Evolutionary conservation across 1,140 invertebrate species (phyloP).

Genomic region (Scaptomyza graminum): DNA sequence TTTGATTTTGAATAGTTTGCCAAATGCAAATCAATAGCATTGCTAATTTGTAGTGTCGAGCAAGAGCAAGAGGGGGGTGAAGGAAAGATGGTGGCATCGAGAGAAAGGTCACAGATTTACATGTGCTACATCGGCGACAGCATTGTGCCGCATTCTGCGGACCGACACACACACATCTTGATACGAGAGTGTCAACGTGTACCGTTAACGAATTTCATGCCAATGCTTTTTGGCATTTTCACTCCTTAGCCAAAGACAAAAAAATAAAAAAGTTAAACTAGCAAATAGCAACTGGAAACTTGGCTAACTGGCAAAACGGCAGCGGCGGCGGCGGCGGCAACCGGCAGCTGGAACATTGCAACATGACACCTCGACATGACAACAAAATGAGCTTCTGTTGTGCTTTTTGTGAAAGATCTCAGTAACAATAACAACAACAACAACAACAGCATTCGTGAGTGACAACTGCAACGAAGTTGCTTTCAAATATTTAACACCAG

Average conservation of each 20-base stretch:
- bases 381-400: slow-evolving; percentile 81
- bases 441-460: slow-evolving; percentile 50
- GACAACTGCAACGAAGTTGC: slow-evolving; percentile 74
- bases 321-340: slow-evolving; percentile 30
- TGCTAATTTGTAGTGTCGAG: slow-evolving; percentile 33
- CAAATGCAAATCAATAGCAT: slow-evolving; percentile 33
- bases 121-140: slow-evolving; percentile 29
- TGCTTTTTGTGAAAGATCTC: slow-evolving; percentile 56
- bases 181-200: slow-evolving; percentile 76
- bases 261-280: neutral
- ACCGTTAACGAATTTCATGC: slow-evolving; percentile 76
- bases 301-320: slow-evolving; percentile 15
- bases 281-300: slow-evolving; percentile 14
- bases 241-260: neutral
- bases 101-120: slow-evolving; percentile 46
- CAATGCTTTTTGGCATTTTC: slow-evolving; percentile 42
- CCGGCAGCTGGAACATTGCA: slow-evolving; percentile 73
- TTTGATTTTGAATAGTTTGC: slow-evolving; percentile 49
- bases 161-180: slow-evolving; percentile 57
- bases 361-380: slow-evolving; percentile 82
- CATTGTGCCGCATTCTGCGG: neutral
- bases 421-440: slow-evolving; percentile 20
- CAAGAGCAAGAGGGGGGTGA: neutral
- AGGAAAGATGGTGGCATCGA: neutral
- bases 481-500: slow-evolving; percentile 78